Conservation (phyloP, 1,140 invertebrate genomes). For the Latrodectus geometricus region DNA sequence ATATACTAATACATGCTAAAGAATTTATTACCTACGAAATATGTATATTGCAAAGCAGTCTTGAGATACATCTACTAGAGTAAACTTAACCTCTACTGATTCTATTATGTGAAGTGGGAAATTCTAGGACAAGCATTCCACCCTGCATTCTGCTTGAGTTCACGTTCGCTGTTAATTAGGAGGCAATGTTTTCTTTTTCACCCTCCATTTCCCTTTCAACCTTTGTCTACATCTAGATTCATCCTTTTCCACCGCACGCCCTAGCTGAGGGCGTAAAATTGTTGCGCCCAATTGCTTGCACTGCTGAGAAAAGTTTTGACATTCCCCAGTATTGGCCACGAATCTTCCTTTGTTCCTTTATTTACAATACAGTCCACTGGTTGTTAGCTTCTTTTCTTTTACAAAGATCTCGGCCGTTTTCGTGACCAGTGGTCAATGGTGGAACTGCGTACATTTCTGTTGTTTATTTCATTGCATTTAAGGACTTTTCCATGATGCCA, state of each 20-base stretch:
- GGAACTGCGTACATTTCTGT: too few species aligned
- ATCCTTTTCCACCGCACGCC: constrained; percentile 6
- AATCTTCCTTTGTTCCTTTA: constrained; percentile 19
- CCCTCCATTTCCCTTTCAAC: neutral
- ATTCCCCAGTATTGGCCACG: constrained; percentile 18
- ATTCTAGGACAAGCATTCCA: neutral
- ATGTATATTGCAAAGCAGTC: too few species aligned
- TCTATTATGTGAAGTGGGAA: neutral
- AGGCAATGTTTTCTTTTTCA: neutral
- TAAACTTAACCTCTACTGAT: neutral
- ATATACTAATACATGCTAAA: too few species aligned
- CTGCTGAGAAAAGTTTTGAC: constrained; percentile 9
- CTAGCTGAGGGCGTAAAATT: constrained; percentile 36
- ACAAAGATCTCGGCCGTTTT: constrained; percentile 28
- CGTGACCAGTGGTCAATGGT: constrained; percentile 54
- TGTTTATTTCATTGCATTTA: too few species aligned
- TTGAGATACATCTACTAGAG: neutral
- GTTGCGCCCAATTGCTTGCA: constrained; percentile 42
- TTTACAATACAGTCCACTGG: neutral
- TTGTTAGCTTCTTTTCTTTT: constrained; percentile 2
- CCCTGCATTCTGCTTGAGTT: neutral
- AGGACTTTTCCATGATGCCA: too few species aligned
- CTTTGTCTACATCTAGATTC: neutral
- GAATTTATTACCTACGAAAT: too few species aligned
- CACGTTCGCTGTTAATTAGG: constrained; percentile 20